Evolutionary conservation across 2,113 vertebrate genomes (phyloP), one percentile per base, ranked within the genome.

Genomic region (Semicossyphus pulcher): DNA sequence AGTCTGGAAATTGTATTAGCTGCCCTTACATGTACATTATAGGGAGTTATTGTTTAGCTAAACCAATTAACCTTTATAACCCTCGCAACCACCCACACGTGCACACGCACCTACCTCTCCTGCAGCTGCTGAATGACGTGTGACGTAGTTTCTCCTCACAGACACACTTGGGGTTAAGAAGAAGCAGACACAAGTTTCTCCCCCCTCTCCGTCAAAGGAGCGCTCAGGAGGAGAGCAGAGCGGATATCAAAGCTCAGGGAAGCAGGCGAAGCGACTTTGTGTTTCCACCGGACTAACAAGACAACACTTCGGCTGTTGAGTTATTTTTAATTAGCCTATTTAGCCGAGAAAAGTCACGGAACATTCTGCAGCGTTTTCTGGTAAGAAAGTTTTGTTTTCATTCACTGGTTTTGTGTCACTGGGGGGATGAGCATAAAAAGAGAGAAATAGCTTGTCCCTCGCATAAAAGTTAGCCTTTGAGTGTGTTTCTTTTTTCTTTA

Each of bases 121-220:
- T 12, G 14, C 58, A 10, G 18, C 23, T 32, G 23, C 9, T 10
- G 12, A 23, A 31, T 45, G 53, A 66, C 18, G 23, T 7, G 42
- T 11, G 8, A 16, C 8, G 56, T 21, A 11, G 15, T 32, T 32
- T 42, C 16, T 36, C 20, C 41, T n/a, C n/a, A n/a, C n/a, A n/a
- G n/a, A n/a, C 26, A 52, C 59, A 74, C 44, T 64, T 34, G 52
- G 61, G 29, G 26, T 60, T 1, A 65, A n/a, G n/a, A 23, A 68
- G 44, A 58, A 28, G 48, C 44, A 47, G 41, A 61, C 26, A 59
- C 51, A 84, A 89, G 75, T 86, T 84, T 74, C 49, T 11, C 3
- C 1, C 18, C 14, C 23, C 15, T 21, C 12, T 10, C 47, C 62
- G 14, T 23, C n/a, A 28, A 36, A 44, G 41, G 60, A 10, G 25